A percentile compares a stretch with the other conserved stretches of the same genome.
These are phyloP conservation scores for Trididemnum miniatum DNA, from an alignment of 23 tunicate species.

Conservation along the genomic window DNA sequence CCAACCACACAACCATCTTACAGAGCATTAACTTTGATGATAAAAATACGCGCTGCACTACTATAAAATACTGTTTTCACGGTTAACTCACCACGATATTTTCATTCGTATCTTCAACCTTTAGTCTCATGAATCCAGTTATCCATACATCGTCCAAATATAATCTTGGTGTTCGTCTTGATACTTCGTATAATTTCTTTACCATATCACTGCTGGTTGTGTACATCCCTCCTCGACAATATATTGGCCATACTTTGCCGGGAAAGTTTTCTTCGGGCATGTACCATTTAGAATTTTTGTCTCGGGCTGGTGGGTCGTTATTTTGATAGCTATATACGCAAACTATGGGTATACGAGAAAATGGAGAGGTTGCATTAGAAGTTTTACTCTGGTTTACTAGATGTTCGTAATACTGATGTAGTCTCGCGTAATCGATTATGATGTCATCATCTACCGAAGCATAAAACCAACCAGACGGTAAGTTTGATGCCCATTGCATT, in stretches of 20 bases:
- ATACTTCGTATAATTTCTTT: constrained; percentile 20
- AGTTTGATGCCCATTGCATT: constrained; percentile 53
- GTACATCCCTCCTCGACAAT: constrained; percentile 56
- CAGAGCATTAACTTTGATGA: too few species aligned
- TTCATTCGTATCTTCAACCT: background rate
- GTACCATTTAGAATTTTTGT: constrained; percentile 36
- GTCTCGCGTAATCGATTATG: background rate
- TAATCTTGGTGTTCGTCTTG: background rate
- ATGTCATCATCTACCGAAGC: constrained; percentile 49
- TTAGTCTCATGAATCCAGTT: constrained; percentile 43
- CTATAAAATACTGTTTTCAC: too few species aligned
- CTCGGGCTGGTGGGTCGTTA: constrained; percentile 38
- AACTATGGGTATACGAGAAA: constrained; percentile 27
- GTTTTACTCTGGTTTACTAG: background rate
- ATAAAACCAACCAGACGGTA: constrained; percentile 35
- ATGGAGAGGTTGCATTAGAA: background rate
- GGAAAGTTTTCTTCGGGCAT: constrained; percentile 31
- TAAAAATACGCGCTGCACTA: too few species aligned
- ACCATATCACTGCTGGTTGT: background rate
- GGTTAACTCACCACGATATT: constrained; percentile 30
- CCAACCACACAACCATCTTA: too few species aligned
- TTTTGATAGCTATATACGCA: constrained; percentile 54
- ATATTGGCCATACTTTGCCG: constrained; percentile 31
- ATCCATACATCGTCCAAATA: constrained; percentile 61
- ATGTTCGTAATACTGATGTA: background rate